Evolutionary conservation across 2,888 invertebrate species (phyloP), one percentile per base, ranked within the genome.

Genomic region (Hemithea aestivaria): DNA sequence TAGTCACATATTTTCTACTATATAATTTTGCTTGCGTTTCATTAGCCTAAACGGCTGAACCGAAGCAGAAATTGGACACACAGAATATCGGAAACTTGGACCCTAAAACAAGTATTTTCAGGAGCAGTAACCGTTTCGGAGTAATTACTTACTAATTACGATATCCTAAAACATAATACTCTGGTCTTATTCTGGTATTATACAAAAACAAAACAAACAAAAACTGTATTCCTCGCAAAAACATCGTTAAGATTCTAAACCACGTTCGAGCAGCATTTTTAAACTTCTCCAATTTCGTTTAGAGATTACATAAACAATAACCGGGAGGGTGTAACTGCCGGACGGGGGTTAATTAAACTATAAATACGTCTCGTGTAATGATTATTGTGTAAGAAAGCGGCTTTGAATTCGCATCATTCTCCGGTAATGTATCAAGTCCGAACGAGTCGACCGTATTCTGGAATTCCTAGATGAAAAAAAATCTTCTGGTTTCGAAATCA

Each of bases 351-450:
- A 84, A 87, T 87, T 85, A 84, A 85, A 83, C 84, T 74, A 87
- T 87, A 85, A 87, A 87, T 84, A 85, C 33, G 75, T 66, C 60
- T 56, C 48, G 55, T 59, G 59, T 73, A 74, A 82, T 77, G 76
- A 73, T 81, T 82, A 83, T 83, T 77, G 78, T 83, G 79, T 82
- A 83, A 75, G 78, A 80, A 81, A 73, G 66, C 63, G 73, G 71
- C 73, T 87, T 81, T 84, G 83, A 77, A 85, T 84, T 85, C 82
- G 75, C 84, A 85, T 85, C 85, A 84, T 77, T 87, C 78, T 74
- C 74, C 42, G 53, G 82, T 82, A 81, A 82, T 83, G 83, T 84
- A 83, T 85, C 85, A 84, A 74, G 73, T 63, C 50, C 33, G 32
- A 37, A 22, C 7, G 1, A 48, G 46, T n/a, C n/a, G 67, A 41